Evolutionary conservation across 2,797 vertebrate species (phyloP).

Genomic region (Squalus acanthias): DNA sequence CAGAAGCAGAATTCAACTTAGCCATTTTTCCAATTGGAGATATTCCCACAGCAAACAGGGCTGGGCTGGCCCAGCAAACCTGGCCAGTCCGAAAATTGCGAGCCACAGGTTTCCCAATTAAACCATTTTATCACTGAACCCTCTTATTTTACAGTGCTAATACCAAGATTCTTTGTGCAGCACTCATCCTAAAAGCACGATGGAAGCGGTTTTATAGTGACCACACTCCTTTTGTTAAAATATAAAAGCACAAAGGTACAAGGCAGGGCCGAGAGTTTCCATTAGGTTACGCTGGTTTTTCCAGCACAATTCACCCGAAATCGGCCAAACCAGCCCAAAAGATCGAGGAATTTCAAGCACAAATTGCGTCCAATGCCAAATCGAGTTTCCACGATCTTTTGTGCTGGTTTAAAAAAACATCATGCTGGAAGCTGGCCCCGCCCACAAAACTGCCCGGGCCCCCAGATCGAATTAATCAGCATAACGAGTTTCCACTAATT

Average conservation of each 20-base stretch:
- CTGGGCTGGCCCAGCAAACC: neutral
- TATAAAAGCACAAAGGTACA: neutral
- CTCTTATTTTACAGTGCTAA: neutral
- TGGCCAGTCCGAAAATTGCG: neutral
- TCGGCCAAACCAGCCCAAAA: neutral
- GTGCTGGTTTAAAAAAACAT: neutral
- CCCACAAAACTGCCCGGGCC: neutral
- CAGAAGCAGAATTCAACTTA: neutral
- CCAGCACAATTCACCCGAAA: neutral
- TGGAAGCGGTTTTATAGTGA: neutral
- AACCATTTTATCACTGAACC: neutral
- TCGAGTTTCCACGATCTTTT: neutral
- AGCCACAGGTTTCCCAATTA: neutral
- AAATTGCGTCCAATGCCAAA: neutral
- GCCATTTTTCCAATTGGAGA: neutral
- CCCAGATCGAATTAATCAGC: neutral
- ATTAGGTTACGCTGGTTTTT: too few relatives aligned
- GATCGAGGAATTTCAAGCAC: neutral
- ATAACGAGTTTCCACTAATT: neutral
- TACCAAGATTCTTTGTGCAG: neutral
- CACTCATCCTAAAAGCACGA: neutral
- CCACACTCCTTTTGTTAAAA: neutral
- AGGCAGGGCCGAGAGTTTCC: neutral
- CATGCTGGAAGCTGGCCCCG: neutral
- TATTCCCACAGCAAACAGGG: neutral